These are phyloP conservation scores for Phalacrocorax brasilianus DNA, from an alignment of 2,113 vertebrate genomes.

Conservation along the genomic window DNA sequence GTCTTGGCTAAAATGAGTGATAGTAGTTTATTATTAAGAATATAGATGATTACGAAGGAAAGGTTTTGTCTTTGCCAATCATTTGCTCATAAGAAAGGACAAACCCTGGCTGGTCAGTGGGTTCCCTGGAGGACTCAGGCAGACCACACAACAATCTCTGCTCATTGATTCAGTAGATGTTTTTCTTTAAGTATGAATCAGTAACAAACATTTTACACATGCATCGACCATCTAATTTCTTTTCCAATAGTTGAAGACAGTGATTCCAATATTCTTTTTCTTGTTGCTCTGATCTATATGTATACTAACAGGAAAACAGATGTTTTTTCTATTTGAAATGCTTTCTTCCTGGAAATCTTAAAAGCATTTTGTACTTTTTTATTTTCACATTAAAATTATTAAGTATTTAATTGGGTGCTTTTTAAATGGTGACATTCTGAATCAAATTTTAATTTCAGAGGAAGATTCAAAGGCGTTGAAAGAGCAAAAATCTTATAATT, in stretches of 20 bases:
- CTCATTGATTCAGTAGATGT: neutral
- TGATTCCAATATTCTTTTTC: neutral
- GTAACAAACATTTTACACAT: neutral
- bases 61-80: neutral
- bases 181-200: neutral
- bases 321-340: neutral
- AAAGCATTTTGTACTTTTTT: neutral
- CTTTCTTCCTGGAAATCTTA: neutral
- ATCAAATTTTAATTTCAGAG: neutral
- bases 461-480: neutral
- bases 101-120: neutral
- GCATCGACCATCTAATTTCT: neutral
- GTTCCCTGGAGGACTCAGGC: neutral
- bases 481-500: neutral
- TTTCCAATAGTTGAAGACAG: neutral
- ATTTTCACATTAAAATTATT: neutral
- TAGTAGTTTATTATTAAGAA: neutral
- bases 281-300: neutral
- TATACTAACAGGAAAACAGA: neutral
- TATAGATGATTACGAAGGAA: neutral
- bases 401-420: too few relatives aligned
- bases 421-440: neutral
- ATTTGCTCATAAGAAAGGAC: neutral
- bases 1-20: neutral
- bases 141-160: neutral